Evolutionary conservation across 2,797 vertebrate species (phyloP).

Genomic region (Acomys russatus): DNA sequence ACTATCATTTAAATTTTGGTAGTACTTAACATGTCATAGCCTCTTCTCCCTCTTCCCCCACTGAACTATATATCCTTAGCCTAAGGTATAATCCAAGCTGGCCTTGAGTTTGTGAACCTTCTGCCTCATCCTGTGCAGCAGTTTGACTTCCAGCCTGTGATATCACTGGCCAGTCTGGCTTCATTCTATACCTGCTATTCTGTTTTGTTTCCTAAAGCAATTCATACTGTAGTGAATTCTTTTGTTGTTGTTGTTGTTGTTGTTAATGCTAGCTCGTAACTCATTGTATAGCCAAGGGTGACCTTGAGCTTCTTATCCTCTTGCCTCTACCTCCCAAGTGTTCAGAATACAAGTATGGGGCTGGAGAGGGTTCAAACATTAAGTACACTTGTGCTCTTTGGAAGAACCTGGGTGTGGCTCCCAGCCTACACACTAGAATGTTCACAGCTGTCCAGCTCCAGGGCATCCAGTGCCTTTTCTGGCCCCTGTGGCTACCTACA

Average conservation of each 20-base stretch:
- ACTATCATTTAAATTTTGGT: constrained; percentile 55
- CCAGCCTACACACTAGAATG: neutral
- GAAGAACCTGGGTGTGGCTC: neutral
- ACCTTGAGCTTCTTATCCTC: neutral
- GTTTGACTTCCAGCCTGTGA: neutral
- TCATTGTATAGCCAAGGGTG: neutral
- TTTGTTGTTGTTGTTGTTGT: neutral
- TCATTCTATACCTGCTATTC: constrained; percentile 32
- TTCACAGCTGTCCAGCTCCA: neutral
- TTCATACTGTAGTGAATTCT: neutral
- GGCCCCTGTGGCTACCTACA: neutral
- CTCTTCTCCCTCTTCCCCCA: neutral
- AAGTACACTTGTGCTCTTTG: neutral
- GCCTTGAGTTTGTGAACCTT: neutral
- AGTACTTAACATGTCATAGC: neutral
- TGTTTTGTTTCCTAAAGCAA: constrained; percentile 65
- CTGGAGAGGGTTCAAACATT: neutral
- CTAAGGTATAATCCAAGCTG: neutral
- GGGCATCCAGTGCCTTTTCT: neutral
- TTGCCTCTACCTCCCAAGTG: neutral
- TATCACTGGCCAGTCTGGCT: neutral
- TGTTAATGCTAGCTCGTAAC: too few relatives aligned
- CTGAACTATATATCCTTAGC: neutral
- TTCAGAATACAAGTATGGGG: neutral
- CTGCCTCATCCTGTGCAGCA: neutral